These are phyloP conservation scores for Drosophila colorata DNA, from an alignment of 2,888 invertebrate genomes.

Conservation along the genomic window DNA sequence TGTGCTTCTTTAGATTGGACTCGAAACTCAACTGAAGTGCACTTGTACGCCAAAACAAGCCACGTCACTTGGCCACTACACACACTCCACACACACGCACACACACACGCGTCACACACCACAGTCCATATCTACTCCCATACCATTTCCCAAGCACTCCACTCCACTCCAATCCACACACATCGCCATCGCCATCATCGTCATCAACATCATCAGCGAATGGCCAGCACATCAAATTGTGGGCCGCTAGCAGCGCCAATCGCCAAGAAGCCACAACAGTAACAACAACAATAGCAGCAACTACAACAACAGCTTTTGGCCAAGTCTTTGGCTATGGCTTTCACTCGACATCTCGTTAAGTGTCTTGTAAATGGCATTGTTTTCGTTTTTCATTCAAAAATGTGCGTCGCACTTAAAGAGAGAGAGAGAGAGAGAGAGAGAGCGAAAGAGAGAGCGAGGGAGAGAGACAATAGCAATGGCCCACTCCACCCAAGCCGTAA, in stretches of 20 bases:
- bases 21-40: slow-evolving; percentile 79
- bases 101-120: slow-evolving; percentile 14
- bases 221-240: slow-evolving; percentile 62
- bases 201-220: slow-evolving; percentile 41
- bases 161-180: slow-evolving; percentile 31
- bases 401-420: slow-evolving; percentile 55
- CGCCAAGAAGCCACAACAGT: slow-evolving; percentile 49
- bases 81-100: slow-evolving; percentile 30
- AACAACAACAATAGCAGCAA: slow-evolving; percentile 38
- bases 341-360: slow-evolving; percentile 77
- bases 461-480: slow-evolving; percentile 23
- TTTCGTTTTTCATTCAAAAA: slow-evolving; percentile 79
- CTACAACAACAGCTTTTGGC: slow-evolving; percentile 45
- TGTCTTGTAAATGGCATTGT: slow-evolving; percentile 82
- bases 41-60: slow-evolving; percentile 80
- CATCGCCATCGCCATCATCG: slow-evolving; percentile 23
- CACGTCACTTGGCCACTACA: slow-evolving; percentile 78
- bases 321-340: slow-evolving; percentile 49
- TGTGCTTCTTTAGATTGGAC: slow-evolving; percentile 81
- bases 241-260: slow-evolving; percentile 53
- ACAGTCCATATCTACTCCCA: slow-evolving; percentile 30
- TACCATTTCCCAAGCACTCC: slow-evolving; percentile 54
- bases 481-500: too few species aligned
- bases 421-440: not conserved
- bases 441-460: not conserved